phyloP scores from a whole-genome alignment of 2,113 vertebrate genomes.

The Neotoma lepida region DNA sequence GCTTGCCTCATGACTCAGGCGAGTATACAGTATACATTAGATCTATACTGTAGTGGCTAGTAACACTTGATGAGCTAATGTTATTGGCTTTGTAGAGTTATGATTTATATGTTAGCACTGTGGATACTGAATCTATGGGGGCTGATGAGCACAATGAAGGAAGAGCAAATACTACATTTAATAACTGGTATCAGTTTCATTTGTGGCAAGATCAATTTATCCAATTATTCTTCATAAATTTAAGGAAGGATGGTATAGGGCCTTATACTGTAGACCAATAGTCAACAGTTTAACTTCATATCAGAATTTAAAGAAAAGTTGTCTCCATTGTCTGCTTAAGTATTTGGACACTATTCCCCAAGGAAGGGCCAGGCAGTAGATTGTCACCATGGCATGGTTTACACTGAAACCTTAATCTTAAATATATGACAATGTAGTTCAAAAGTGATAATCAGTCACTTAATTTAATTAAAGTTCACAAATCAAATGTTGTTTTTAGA shows the following conservation, averaged over 20 bases:
- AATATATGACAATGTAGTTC: neutral
- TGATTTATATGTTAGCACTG: neutral
- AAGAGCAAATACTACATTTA: neutral
- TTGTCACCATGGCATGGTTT: neutral
- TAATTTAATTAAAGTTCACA: neutral
- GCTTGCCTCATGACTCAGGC: neutral
- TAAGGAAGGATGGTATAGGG: neutral
- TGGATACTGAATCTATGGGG: neutral
- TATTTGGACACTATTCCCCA: neutral
- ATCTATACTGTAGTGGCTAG: neutral
- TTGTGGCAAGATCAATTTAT: neutral
- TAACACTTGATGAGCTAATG: neutral
- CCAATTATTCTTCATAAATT: neutral
- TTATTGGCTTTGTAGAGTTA: neutral
- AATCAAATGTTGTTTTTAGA: neutral
- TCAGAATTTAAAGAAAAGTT: conserved; percentile 10
- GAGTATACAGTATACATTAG: neutral
- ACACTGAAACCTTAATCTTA: neutral
- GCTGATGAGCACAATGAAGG: neutral
- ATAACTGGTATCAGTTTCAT: neutral
- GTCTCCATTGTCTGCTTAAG: neutral
- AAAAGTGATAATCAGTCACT: neutral
- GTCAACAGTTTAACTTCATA: neutral
- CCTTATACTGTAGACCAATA: neutral
- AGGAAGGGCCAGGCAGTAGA: neutral